Evolutionary conservation across 2,113 vertebrate genomes (phyloP).

Genomic region (Callaeas wilsoni): DNA sequence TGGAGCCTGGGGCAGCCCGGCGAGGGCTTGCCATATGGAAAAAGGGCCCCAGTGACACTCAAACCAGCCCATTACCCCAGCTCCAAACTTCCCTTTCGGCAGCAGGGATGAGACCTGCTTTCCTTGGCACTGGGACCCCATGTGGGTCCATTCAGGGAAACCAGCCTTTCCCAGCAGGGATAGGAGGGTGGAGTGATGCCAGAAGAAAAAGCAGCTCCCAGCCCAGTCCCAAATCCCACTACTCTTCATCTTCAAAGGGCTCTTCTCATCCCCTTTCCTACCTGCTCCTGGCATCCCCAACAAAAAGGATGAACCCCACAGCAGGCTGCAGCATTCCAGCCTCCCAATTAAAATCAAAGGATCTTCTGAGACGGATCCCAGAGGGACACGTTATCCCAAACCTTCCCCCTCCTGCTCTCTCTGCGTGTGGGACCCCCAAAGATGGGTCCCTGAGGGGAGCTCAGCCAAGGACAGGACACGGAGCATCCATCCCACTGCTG

Average conservation of each 20-base stretch:
- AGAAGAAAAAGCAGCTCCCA: neutral
- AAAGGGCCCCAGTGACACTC: neutral
- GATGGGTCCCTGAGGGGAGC: rapidly evolving
- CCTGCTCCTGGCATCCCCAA: neutral
- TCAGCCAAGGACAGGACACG: neutral
- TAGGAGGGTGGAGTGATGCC: rapidly evolving
- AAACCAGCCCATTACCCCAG: neutral
- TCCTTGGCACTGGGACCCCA: rapidly evolving
- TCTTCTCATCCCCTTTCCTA: neutral
- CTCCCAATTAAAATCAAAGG: neutral
- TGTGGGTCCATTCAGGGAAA: rapidly evolving
- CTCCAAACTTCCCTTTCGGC: neutral
- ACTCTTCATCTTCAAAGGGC: neutral
- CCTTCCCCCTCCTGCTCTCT: neutral
- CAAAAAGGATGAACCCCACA: rapidly evolving
- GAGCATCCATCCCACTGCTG: rapidly evolving
- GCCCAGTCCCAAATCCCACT: neutral
- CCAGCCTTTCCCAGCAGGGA: neutral
- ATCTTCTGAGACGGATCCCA: neutral
- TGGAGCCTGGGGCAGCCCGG: neutral
- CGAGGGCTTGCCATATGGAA: neutral
- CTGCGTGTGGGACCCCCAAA: rapidly evolving
- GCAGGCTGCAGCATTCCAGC: neutral
- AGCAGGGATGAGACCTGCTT: neutral
- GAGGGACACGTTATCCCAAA: neutral